phyloP scores from a whole-genome alignment of 1,140 invertebrate species.

The Scylla paramamosain region DNA sequence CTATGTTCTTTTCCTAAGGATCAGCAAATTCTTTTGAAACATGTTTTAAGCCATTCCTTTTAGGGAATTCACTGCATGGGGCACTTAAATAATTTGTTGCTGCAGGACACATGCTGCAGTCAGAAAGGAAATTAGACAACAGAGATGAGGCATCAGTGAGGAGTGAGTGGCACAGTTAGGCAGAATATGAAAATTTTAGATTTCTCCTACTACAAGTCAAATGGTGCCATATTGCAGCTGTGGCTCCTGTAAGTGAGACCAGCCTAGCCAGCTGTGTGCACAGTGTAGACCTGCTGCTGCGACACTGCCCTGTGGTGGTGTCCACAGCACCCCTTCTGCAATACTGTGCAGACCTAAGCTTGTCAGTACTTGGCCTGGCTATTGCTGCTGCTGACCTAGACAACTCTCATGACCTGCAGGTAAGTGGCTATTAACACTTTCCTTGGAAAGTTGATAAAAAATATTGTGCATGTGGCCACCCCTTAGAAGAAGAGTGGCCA shows the following conservation, averaged over 20 bases:
- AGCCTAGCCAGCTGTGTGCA: slow-evolving; percentile 48
- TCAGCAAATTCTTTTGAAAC: no score
- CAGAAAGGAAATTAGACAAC: no score
- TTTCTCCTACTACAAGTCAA: no score
- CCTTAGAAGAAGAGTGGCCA: no score
- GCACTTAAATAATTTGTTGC: no score
- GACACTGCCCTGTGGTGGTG: slow-evolving; percentile 67
- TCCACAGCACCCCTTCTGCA: slow-evolving; percentile 41
- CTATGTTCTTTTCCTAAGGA: no score
- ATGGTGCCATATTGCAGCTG: neutral
- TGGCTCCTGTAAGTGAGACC: slow-evolving; percentile 15
- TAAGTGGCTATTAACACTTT: neutral
- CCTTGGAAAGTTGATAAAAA: neutral
- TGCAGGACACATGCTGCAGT: no score
- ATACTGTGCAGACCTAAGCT: slow-evolving; percentile 29
- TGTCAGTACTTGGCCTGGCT: slow-evolving; percentile 41
- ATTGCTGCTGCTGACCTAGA: slow-evolving; percentile 67
- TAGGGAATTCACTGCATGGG: no score
- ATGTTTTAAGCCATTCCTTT: no score
- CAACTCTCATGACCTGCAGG: slow-evolving; percentile 58
- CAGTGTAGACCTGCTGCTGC: slow-evolving; percentile 61
- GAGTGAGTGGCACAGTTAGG: no score
- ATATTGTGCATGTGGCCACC: neutral
- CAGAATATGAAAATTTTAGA: no score
- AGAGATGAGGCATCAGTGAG: no score